Base-by-base conservation (phyloP, 2,888 invertebrate species). In the Netelia virgata region DNA sequence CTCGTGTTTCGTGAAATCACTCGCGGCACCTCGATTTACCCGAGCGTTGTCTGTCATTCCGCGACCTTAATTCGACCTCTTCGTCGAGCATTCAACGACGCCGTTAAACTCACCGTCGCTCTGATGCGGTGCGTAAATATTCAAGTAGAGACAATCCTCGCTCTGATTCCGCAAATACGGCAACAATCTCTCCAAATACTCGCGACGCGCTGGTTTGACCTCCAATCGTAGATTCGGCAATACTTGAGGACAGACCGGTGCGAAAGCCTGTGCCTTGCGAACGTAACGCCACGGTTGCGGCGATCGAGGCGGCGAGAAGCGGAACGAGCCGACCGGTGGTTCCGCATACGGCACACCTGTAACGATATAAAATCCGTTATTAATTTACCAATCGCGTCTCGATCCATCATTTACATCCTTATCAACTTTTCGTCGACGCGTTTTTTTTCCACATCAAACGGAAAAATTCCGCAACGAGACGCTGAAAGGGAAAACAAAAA, bases 71-170 rank as follows among this genome's bases (percentile, higher is more conserved):
- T 84, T 77, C 66, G 73, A 43, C 9, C 1, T 47, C 72, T 57
- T 86, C 16, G 43, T 14, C 57, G 28, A 14, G 28, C 89, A n/a
- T 96, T 96, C 94, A 14, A 14, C 14, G 47, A 11, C 76, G 64
- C 86, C 43, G 66, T 57, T 16, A 11, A 23, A 89, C 96, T 96
- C 94, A 98, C 98, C 97, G 94, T 96, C 95, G 86, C 83, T 57
- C 82, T 93, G 93, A 88, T 96, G 96, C 0, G 99, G 98, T 47
- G 97, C 96, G 93, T 98, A 99, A 86, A 99, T 96, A 94, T 99
- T 99, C 91, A 99, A 95, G 93, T 97, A 98, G 76, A 99, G 94
- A 91, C 99, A 99, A 93, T 99, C 98, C 94, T 97, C 97, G 72
- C 96, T 96, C 92, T 97, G 96, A 78, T 96, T 95, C 86, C 94